Conservation (phyloP, 2,888 invertebrate species). For the Lucinisca nassula region DNA sequence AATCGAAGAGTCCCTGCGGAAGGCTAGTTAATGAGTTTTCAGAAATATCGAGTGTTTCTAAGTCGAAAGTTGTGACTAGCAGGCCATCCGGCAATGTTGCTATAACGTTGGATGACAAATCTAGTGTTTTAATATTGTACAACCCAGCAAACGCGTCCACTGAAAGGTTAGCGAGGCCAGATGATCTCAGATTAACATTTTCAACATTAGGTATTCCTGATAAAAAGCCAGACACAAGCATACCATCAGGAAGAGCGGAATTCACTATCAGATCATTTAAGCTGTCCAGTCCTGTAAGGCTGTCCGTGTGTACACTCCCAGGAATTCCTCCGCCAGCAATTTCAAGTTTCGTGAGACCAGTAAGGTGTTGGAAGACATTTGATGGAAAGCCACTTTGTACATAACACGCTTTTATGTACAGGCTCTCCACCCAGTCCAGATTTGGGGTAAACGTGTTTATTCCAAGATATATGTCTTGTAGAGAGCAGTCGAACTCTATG, state of each 20-base stretch:
- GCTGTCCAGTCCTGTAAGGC: slow-evolving; percentile 33
- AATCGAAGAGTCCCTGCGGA: slow-evolving; percentile 32
- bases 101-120: slow-evolving; percentile 29
- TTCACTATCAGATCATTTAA: slow-evolving; percentile 21
- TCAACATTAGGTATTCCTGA: slow-evolving; percentile 9
- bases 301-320: slow-evolving; percentile 31
- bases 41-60: slow-evolving; percentile 44
- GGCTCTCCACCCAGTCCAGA: slow-evolving; percentile 32
- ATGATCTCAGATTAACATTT: slow-evolving; percentile 35
- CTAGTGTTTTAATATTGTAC: slow-evolving; percentile 15
- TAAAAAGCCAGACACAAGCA: slow-evolving; percentile 29
- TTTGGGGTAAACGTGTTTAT: slow-evolving; percentile 28
- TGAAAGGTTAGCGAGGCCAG: slow-evolving; percentile 8
- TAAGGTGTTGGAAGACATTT: background rate
- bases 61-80: slow-evolving; percentile 2
- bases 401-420: slow-evolving; percentile 36
- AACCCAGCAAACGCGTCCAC: slow-evolving; percentile 23
- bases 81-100: slow-evolving; percentile 25
- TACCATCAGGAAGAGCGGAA: slow-evolving; percentile 40
- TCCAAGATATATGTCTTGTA: slow-evolving; percentile 18
- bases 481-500: slow-evolving; percentile 28
- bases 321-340: slow-evolving; percentile 34
- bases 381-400: slow-evolving; percentile 28
- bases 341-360: slow-evolving; percentile 30
- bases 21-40: slow-evolving; percentile 39